A percentile compares a stretch with the other conserved stretches of the same genome.
phyloP scores from a whole-genome alignment of 2,113 vertebrate species.

The Myiozetetes cayanensis region DNA sequence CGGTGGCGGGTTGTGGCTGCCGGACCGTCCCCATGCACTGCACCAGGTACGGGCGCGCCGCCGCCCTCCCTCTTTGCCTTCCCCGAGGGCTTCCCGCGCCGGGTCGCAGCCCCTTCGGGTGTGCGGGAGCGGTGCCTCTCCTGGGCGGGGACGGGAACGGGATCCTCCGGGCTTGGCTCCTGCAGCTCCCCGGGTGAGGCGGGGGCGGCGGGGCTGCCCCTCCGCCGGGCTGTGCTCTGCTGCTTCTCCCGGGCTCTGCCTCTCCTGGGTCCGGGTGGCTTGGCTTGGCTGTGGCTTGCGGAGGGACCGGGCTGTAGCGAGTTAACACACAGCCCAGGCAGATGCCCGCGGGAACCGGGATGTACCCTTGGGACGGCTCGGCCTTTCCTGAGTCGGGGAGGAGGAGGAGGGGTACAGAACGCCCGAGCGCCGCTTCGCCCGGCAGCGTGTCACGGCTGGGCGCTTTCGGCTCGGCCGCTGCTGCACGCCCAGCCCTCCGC shows the following conservation, averaged over 20 bases:
- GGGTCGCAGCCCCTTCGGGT: background rate
- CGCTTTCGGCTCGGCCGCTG: fast-evolving
- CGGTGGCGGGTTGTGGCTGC: fast-evolving
- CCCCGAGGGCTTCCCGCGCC: fast-evolving
- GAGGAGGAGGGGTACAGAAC: background rate
- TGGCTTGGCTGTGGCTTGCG: background rate
- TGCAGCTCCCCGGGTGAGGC: background rate
- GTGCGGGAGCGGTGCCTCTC: background rate
- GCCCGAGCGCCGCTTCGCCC: background rate
- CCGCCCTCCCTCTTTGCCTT: too few relatives aligned
- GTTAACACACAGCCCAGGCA: fast-evolving
- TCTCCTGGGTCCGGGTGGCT: background rate
- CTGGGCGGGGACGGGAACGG: too few relatives aligned
- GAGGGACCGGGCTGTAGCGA: background rate
- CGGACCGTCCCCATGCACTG: fast-evolving
- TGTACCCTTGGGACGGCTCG: background rate
- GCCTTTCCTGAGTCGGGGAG: fast-evolving
- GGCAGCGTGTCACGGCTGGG: fast-evolving
- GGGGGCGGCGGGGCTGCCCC: background rate
- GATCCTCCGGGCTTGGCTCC: background rate
- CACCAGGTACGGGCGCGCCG: background rate
- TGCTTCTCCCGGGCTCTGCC: background rate
- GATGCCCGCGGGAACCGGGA: background rate
- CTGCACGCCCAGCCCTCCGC: fast-evolving
- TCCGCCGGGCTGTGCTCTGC: background rate